phyloP scores from a whole-genome alignment of 2,797 vertebrate genomes.

The Hemitrygon akajei region DNA sequence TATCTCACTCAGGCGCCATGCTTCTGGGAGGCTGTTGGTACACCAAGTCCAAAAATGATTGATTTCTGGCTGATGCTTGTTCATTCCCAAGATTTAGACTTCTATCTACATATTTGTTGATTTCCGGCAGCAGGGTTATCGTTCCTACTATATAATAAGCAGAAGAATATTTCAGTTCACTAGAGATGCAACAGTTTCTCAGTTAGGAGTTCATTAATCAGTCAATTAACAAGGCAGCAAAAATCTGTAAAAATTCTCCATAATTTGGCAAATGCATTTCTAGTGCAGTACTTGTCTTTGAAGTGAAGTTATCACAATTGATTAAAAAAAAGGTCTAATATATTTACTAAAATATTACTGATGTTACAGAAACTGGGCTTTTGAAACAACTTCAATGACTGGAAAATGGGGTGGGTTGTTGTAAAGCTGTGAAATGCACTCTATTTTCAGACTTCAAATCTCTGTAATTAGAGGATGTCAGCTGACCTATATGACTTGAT shows the following conservation, averaged over 20 bases:
- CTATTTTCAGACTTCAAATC: not conserved
- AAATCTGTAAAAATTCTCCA: not conserved
- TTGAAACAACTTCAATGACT: not conserved
- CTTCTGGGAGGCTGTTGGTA: slow-evolving; percentile 67
- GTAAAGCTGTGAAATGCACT: not conserved
- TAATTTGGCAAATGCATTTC: slow-evolving; percentile 5
- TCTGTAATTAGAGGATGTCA: not conserved
- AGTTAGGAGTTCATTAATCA: slow-evolving; percentile 20
- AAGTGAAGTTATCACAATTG: not conserved
- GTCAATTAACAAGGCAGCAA: not conserved
- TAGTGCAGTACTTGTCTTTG: not conserved
- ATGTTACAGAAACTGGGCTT: not conserved
- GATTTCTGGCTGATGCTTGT: slow-evolving; percentile 87
- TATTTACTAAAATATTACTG: not conserved
- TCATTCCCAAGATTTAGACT: slow-evolving; percentile 90
- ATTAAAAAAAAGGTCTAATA: not conserved
- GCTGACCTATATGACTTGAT: not conserved
- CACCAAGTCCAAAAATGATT: slow-evolving; percentile 85
- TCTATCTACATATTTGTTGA: slow-evolving; percentile 83
- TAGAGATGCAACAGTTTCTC: not conserved
- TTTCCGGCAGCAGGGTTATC: slow-evolving; percentile 22
- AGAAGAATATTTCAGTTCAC: slow-evolving; percentile 27
- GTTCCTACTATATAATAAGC: not conserved
- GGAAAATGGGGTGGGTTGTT: no score
- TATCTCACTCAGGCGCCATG: slow-evolving; percentile 89